A percentile compares a stretch with the other conserved stretches of the same genome.
phyloP scores from a whole-genome alignment of 1,140 invertebrate genomes.

The Drosophila yakuba region DNA sequence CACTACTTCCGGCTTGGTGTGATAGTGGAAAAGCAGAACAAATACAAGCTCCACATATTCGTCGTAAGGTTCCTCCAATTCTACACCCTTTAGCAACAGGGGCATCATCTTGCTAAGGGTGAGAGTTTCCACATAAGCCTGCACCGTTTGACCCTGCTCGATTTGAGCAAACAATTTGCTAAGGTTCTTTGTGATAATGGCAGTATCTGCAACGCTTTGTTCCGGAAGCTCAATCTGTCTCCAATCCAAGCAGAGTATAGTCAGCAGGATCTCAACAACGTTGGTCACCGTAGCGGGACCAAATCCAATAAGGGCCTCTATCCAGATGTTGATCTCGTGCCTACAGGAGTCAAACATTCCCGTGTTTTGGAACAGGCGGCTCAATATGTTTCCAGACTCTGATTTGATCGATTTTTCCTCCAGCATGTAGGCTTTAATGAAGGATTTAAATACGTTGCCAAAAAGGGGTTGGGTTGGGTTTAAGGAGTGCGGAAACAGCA shows the following conservation, averaged over 20 bases:
- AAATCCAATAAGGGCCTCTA: constrained; percentile 85
- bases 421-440: constrained; percentile 85
- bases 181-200: constrained; percentile 57
- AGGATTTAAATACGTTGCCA: constrained; percentile 86
- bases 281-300: constrained; percentile 56
- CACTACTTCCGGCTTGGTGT: constrained; percentile 68
- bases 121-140: constrained; percentile 74
- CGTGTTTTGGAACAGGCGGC: constrained; percentile 86
- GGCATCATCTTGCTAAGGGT: constrained; percentile 74
- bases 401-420: constrained; percentile 81
- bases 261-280: constrained; percentile 62
- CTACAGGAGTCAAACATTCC: constrained; percentile 87
- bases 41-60: constrained; percentile 73
- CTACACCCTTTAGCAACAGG: constrained; percentile 68
- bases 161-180: constrained; percentile 73
- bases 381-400: constrained; percentile 83
- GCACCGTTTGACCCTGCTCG: constrained; percentile 74
- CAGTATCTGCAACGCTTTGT: constrained; percentile 24
- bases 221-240: constrained; percentile 48
- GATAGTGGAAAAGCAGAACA: constrained; percentile 77
- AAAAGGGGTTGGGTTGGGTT: constrained; percentile 87
- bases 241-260: constrained; percentile 55
- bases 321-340: constrained; percentile 88
- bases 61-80: constrained; percentile 53
- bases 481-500: constrained; percentile 86